A percentile compares a stretch with the other conserved stretches of the same genome.
phyloP scores from a whole-genome alignment of 2,797 vertebrate species.

The Fistularia commersonii region DNA sequence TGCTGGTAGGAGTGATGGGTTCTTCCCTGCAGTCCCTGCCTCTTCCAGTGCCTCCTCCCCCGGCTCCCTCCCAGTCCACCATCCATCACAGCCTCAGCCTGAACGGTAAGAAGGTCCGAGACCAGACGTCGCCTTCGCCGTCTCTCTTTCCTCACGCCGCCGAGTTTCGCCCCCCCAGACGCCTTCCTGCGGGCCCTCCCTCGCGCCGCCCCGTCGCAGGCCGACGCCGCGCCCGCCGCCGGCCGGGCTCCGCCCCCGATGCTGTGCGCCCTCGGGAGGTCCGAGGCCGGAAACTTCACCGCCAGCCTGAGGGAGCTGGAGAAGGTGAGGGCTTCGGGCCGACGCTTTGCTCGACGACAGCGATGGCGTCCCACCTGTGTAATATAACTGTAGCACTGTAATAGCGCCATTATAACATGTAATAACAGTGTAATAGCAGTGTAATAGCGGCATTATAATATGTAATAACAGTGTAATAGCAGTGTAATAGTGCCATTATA shows the following conservation, averaged over 20 bases:
- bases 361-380: too few species aligned
- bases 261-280: conserved; percentile 84
- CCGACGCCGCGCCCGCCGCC: conserved; percentile 61
- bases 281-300: conserved; percentile 90
- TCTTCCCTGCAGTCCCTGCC: conserved; percentile 96
- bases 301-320: conserved; percentile 92
- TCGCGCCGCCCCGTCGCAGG: conserved; percentile 53
- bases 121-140: not conserved
- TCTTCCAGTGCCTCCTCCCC: conserved; percentile 91
- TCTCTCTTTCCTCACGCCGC: not conserved
- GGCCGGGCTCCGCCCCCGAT: conserved; percentile 68
- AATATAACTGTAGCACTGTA: too few species aligned
- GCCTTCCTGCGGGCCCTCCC: conserved; percentile 79
- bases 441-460: too few species aligned
- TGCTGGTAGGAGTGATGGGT: conserved; percentile 90
- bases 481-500: too few species aligned
- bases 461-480: too few species aligned
- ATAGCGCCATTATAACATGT: too few species aligned
- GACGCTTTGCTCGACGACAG: not conserved
- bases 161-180: conserved; percentile 45
- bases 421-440: too few species aligned
- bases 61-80: conserved; percentile 89
- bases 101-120: conserved; percentile 66
- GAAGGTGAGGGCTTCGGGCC: too few species aligned
- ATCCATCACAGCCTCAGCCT: conserved; percentile 87